A percentile compares a stretch with the other conserved stretches of the same genome.
Conservation (phyloP, 1,140 invertebrate genomes). For the Trypoxylus dichotomus region DNA sequence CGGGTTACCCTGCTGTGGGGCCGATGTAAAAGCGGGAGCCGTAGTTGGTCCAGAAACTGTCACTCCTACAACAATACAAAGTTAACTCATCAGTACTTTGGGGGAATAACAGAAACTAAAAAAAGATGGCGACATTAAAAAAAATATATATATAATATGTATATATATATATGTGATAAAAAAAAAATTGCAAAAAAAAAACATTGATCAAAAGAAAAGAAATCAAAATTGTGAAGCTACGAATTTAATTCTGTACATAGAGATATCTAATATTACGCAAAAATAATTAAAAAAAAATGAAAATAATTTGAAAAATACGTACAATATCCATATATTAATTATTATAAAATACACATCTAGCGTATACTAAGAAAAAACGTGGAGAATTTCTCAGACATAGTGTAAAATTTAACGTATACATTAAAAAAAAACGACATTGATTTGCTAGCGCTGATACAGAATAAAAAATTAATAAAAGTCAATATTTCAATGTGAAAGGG, state of each 20-base stretch:
- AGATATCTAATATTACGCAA: not conserved
- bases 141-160: not conserved
- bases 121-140: conserved; percentile 6
- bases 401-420: not conserved
- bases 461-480: not conserved
- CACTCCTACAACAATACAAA: conserved; percentile 40
- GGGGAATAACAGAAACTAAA: not conserved
- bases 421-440: conserved; percentile 9
- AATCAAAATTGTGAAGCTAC: not conserved
- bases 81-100: conserved; percentile 8
- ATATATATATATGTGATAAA: not conserved
- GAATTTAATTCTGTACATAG: conserved; percentile 3
- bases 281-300: not conserved
- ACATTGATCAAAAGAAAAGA: conserved; percentile 6
- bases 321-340: not conserved
- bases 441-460: not conserved
- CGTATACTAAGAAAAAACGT: not conserved
- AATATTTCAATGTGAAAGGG: not conserved
- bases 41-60: conserved; percentile 47
- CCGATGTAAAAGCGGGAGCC: conserved; percentile 48
- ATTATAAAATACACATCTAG: not conserved
- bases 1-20: conserved; percentile 51
- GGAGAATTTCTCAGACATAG: too few species aligned
- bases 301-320: conserved; percentile 2
- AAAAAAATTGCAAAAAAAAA: conserved; percentile 13